Conservation (phyloP, 2,888 invertebrate species). For the Lycophotia porphyrea region DNA sequence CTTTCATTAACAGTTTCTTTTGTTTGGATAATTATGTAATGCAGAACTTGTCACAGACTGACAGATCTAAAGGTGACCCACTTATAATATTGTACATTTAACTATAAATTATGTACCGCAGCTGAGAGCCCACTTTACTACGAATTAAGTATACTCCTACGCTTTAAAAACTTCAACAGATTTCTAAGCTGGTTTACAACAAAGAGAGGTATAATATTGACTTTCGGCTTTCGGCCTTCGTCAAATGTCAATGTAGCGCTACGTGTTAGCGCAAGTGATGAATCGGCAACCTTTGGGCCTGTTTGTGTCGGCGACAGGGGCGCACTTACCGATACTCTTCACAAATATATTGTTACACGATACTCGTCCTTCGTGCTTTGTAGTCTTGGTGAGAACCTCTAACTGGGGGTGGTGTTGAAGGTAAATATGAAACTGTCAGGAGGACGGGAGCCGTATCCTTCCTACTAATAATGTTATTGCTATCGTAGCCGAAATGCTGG, state of each 20-base stretch:
- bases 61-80: neutral
- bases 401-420: neutral
- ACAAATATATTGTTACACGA: constrained; percentile 25
- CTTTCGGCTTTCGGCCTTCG: constrained; percentile 43
- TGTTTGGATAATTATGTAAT: neutral
- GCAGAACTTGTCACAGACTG: neutral
- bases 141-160: constrained; percentile 16
- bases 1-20: neutral
- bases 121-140: constrained; percentile 11
- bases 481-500: neutral
- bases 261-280: constrained; percentile 46
- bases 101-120: constrained; percentile 8
- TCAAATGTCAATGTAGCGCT: constrained; percentile 52
- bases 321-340: constrained; percentile 46
- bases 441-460: neutral
- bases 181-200: constrained; percentile 18
- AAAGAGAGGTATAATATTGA: constrained; percentile 47
- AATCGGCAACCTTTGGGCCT: constrained; percentile 56
- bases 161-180: constrained; percentile 28
- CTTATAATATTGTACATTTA: neutral
- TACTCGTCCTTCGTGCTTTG: constrained; percentile 21
- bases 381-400: neutral
- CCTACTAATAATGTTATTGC: neutral
- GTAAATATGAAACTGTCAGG: neutral
- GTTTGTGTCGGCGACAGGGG: constrained; percentile 37